A percentile compares a stretch with the other conserved stretches of the same genome.
phyloP scores from a whole-genome alignment of 1,140 invertebrate species.

The Drosophila erecta region DNA sequence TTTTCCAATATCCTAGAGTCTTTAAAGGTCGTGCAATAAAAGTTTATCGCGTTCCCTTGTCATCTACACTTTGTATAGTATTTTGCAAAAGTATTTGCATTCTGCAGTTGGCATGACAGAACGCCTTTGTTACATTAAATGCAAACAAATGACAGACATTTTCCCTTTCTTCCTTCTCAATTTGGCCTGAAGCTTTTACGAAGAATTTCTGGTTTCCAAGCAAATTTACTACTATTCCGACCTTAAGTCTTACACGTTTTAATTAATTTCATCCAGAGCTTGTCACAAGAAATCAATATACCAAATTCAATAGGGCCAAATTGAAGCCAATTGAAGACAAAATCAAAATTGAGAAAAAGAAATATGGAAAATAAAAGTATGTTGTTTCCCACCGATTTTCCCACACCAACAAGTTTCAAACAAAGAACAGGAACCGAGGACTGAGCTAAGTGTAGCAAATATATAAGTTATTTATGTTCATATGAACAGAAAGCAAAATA shows the following conservation, averaged over 20 bases:
- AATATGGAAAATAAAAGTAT: conserved; percentile 47
- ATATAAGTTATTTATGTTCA: conserved; percentile 75
- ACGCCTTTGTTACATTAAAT: conserved; percentile 44
- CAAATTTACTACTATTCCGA: not conserved
- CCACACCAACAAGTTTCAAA: not conserved
- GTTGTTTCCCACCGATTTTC: not conserved
- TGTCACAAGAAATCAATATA: conserved; percentile 43
- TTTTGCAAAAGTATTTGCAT: conserved; percentile 42
- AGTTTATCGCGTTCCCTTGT: not conserved
- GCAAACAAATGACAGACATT: conserved; percentile 34
- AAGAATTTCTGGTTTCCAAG: conserved; percentile 8
- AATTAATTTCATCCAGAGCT: conserved; percentile 14
- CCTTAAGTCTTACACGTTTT: conserved; percentile 6
- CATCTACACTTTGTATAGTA: conserved; percentile 17
- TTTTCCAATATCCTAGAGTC: not conserved
- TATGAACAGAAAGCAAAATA: conserved; percentile 73
- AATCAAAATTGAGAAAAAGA: conserved; percentile 1
- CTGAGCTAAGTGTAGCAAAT: conserved; percentile 62
- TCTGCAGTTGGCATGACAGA: conserved; percentile 50
- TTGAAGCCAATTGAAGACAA: conserved; percentile 30
- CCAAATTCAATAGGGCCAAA: conserved; percentile 39
- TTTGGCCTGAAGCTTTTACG: not conserved
- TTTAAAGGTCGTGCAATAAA: not conserved
- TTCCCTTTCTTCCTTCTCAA: not conserved
- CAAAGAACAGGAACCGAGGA: conserved; percentile 28